These are phyloP conservation scores for Grus americana DNA, from an alignment of 2,113 vertebrate species.

Conservation along the genomic window DNA sequence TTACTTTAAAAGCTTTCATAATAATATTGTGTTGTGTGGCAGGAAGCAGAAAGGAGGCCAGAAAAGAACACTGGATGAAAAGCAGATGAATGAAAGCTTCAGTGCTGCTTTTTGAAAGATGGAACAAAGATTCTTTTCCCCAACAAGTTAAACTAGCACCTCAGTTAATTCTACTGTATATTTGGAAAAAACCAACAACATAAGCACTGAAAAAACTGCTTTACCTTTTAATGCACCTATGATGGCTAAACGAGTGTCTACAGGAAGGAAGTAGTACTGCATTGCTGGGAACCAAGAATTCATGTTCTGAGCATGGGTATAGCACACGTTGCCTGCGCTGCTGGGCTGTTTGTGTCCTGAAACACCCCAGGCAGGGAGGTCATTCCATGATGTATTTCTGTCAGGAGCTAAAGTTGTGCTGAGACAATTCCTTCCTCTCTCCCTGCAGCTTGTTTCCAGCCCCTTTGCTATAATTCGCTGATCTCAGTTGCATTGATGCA, in stretches of 20 bases:
- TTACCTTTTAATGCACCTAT: background rate
- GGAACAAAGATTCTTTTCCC: background rate
- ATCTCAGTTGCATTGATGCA: background rate
- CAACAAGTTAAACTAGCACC: background rate
- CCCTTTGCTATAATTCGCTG: background rate
- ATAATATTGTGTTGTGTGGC: conserved; percentile 14
- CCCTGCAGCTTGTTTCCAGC: background rate
- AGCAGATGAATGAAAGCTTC: conserved; percentile 49
- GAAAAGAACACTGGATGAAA: conserved; percentile 48
- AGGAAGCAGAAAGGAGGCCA: conserved; percentile 28
- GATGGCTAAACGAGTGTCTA: background rate
- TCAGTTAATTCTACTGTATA: background rate
- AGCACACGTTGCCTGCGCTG: fast-evolving
- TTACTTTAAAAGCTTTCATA: conserved; percentile 42
- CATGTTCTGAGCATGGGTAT: background rate
- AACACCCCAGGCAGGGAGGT: background rate
- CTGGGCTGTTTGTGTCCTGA: background rate
- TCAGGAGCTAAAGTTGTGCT: background rate
- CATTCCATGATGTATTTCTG: background rate
- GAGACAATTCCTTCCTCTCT: background rate
- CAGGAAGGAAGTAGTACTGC: background rate
- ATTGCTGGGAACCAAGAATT: background rate
- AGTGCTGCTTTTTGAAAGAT: background rate
- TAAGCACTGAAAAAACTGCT: background rate
- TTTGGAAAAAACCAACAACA: background rate